Conservation (phyloP, 2,113 vertebrate genomes). For the Pholis gunnellus region DNA sequence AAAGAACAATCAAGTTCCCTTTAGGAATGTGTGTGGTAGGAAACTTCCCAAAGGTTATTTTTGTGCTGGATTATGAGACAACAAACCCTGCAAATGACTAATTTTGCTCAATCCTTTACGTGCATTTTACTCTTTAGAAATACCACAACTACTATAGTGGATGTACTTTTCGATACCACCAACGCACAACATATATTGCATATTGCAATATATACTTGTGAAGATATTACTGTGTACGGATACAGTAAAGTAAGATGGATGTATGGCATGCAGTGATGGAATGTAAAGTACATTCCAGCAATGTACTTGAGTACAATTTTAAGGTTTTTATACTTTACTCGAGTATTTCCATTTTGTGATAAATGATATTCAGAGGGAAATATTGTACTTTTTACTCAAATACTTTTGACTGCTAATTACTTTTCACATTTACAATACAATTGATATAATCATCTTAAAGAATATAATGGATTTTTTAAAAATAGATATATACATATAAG, state of each 20-base stretch:
- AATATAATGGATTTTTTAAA: not conserved
- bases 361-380: not conserved
- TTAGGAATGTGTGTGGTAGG: too few species aligned
- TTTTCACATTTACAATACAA: not conserved
- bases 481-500: not conserved
- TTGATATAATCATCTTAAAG: not conserved
- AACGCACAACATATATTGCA: not conserved
- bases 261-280: not conserved
- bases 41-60: not conserved
- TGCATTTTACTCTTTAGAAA: not conserved
- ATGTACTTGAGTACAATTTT: too few species aligned
- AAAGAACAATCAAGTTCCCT: too few species aligned
- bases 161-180: not conserved
- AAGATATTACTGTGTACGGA: not conserved
- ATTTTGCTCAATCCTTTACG: not conserved
- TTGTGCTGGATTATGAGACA: not conserved
- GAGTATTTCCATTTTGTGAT: not conserved
- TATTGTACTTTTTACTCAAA: not conserved
- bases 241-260: not conserved
- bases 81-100: not conserved
- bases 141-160: not conserved
- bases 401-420: not conserved
- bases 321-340: not conserved
- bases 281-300: not conserved
- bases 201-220: not conserved